A percentile compares a stretch with the other conserved stretches of the same genome.
phyloP scores from a whole-genome alignment of 2,113 vertebrate species.

The Pleuronectes platessa region DNA sequence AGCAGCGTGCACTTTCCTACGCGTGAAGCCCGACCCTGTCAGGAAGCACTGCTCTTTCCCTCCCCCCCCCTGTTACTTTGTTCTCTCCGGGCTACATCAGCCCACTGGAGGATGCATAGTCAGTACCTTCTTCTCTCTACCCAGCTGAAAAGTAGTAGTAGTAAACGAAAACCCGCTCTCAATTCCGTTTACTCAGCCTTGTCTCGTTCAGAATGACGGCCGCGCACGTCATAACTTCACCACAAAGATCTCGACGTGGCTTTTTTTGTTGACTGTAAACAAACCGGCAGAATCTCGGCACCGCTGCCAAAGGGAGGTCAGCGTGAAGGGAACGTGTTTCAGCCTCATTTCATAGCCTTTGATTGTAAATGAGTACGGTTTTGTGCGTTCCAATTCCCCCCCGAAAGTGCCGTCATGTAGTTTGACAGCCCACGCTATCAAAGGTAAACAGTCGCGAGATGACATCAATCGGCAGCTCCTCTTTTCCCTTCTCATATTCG shows the following conservation, averaged over 20 bases:
- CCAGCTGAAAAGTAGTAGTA: slow-evolving; percentile 1
- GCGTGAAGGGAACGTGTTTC: neutral
- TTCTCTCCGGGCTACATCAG: slow-evolving; percentile 26
- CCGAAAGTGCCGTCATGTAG: slow-evolving; percentile 30
- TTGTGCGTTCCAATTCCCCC: neutral
- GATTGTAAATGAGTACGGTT: slow-evolving; percentile 22
- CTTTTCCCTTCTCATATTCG: slow-evolving; percentile 15
- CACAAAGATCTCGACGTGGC: neutral
- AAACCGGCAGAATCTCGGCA: neutral
- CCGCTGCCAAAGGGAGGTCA: neutral
- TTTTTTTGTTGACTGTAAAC: neutral
- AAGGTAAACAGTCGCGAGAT: slow-evolving; percentile 31
- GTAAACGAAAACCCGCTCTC: slow-evolving; percentile 6
- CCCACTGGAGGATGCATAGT: slow-evolving; percentile 22
- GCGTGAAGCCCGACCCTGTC: slow-evolving; percentile 47
- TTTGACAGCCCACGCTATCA: slow-evolving; percentile 36
- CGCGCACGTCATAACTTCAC: neutral
- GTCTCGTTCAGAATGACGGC: neutral
- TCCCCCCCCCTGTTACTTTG: slow-evolving; percentile 23
- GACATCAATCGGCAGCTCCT: slow-evolving; percentile 37
- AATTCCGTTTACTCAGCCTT: neutral
- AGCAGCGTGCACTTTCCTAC: slow-evolving; percentile 41
- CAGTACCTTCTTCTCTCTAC: neutral
- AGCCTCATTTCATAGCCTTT: slow-evolving; percentile 16
- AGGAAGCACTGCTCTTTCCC: slow-evolving; percentile 48